Percentiles rank a stretch among this genome's conserved stretches.
Conservation (phyloP, 2,113 vertebrate species). For the Chloropsis hardwickii region DNA sequence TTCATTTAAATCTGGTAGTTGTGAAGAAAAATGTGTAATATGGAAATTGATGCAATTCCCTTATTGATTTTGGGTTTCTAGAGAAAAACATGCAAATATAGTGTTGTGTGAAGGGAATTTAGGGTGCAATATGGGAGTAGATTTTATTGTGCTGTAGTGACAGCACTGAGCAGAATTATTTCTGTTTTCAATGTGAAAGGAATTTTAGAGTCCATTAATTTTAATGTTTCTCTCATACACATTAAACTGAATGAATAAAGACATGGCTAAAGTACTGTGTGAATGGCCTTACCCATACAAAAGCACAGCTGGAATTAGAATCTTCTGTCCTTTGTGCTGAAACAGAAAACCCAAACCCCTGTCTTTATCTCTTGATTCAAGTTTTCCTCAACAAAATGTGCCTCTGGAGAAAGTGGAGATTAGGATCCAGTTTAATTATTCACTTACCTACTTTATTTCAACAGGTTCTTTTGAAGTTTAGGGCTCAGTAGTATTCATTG, state of each 20-base stretch:
- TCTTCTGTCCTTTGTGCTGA: not conserved
- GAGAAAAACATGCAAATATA: not conserved
- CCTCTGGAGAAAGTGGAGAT: not conserved
- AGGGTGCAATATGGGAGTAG: not conserved
- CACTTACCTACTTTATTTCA: not conserved
- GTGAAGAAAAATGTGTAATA: not conserved
- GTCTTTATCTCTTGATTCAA: not conserved
- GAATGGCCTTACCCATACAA: not conserved
- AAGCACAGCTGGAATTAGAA: not conserved
- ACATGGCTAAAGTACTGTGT: not conserved
- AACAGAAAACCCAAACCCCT: not conserved
- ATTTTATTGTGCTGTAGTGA: not conserved
- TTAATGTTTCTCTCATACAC: not conserved
- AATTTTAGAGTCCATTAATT: not conserved
- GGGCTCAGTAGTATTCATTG: not conserved
- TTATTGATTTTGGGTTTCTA: not conserved
- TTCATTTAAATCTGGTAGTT: not conserved
- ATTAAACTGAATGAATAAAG: not conserved
- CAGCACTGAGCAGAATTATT: not conserved
- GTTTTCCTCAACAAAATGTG: not conserved
- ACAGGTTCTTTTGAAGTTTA: not conserved
- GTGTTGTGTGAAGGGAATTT: not conserved
- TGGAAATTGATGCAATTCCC: not conserved
- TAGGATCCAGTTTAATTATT: not conserved
- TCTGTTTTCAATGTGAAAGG: not conserved